Base-by-base conservation (phyloP, 2,888 invertebrate genomes). In the Lasius fuliginosus region DNA sequence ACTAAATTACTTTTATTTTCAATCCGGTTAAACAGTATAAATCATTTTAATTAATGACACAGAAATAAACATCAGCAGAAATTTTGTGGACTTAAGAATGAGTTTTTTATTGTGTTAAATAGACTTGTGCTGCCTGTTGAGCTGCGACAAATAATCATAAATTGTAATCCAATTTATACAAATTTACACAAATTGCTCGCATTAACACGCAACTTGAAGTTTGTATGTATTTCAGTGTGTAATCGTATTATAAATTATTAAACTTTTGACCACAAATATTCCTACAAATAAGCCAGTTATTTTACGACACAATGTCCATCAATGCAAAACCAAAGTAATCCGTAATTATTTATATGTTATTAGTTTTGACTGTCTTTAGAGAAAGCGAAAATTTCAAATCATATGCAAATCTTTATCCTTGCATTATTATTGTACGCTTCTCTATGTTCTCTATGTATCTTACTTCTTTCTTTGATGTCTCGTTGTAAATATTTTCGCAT, bases 121-220 rank as follows among this genome's bases (percentile, higher is more conserved):
- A 60, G 82, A 85, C 40, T 65, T 77, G 71, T 77, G 68, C 84
- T 33, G 46, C 27, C 62, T 65, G 62, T 46, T 74, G 42, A 58
- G 71, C 60, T 68, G 42, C 83, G 85, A 85, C 85, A 87, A 84
- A 89, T 83, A 87, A 90, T 90, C 89, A 92, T 92, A 92, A 93
- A 92, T 93, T 91, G 77, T 69, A 74, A 18, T 46, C 86, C 88
- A 92, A 93, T 93, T 93, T 92, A 93, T 91, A 92, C 91, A 92
- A 93, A 93, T 93, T 93, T 89, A 84, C 84, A 88, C 89, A 87
- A 49, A 49, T 49, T 49, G 5, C 6, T 49, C 87, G 90, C 91
- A 92, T 93, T 92, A 92, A 91, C 91, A 85, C 18, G 1, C 18
- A 49, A 49, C 49, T 49, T 49, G 6, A 49, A 3, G 49, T 49